Base-by-base conservation (phyloP, 2,113 vertebrate species). In the Sebastes schlegelii region DNA sequence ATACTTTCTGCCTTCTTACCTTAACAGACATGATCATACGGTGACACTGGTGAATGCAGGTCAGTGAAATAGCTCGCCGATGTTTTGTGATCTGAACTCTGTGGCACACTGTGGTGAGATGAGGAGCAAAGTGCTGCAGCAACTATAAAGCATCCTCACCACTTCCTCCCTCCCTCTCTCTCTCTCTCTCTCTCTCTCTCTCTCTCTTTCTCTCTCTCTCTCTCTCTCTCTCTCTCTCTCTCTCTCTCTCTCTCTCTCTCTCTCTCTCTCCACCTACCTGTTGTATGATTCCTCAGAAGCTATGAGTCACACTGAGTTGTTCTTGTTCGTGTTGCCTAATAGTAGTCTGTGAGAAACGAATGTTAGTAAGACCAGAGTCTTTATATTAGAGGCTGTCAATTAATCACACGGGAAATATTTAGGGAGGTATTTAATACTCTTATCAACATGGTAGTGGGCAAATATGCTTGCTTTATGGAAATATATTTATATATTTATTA, bases 261-360 rank as follows among this genome's bases (percentile, higher is more conserved):
- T 76, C n/a, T 80, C n/a, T 79, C 48, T 76, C 80, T 68, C 89
- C 84, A 43, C 89, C 89, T 73, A 90, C 88, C 86, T 87, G 80
- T 55, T 79, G 63, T 58, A 19, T 64, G 77, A 77, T 80, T 79
- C 63, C 65, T 40, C 6, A n/a, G 52, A 55, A 43, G 68, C 40
- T 42, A 43, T 82, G 70, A 76, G 9, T 71, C 73, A 70, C n/a
- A 48, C 46, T 64, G 6, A 66, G 26, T 21, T 69, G 17, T 46
- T 17, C 34, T 55, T 54, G 9, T 48, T 51, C 7, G 5, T 51
- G 17, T 76, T 51, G 23, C n/a, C 13, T 45, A 4, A 11, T 12
- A 14, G 2, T 9, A 4, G 34, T 46, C n/a, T 17, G 52, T 58
- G 19, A 10, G 19, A 26, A 7, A 63, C 12, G 21, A 40, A 16